Evolutionary conservation across 2,888 invertebrate species (phyloP), one percentile per base, ranked within the genome.

Genomic region (Eumerus sabulonum): DNA sequence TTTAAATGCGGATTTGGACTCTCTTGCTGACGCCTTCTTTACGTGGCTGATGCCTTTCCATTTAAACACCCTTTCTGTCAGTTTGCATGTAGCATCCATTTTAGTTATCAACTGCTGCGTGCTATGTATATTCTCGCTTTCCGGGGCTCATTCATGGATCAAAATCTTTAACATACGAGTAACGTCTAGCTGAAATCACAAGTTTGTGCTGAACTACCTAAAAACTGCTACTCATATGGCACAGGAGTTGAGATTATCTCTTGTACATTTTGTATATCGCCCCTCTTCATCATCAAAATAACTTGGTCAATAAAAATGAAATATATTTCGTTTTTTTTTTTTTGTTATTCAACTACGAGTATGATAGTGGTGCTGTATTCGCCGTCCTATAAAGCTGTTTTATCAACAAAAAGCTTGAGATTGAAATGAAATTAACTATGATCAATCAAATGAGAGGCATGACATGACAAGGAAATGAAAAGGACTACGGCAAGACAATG

Each of bases 151-250:
- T 45, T 53, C 45, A 45, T 63, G 16, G 38, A 38, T 76, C 76
- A 70, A 54, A n/a, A 53, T 47, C 35, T 27, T 27, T 27, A 27
- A 27, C 7, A 27, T 7, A 4, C 7, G 27, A 47, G 13, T 57
- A 27, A 14, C 60, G 48, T 70, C 64, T 60, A 76, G 71, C 76
- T 76, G 76, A 76, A 71, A 71, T 76, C 60, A 76, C 64, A 76
- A 60, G 76, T 7, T 27, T 27, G 27, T 7, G 27, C 7, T 27
- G 27, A 4, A 27, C 27, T 27, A 27, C 27, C 27, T 27, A 27
- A 27, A 27, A 27, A 27, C 2, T 13, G 11, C 18, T 16, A 1
- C 14, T 35, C 44, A 19, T 18, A 48, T 50, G 50, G n/a, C 13
- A 17, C 13, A 9, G 19, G 11, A n/a, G 19, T n/a, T 42, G 7